phyloP scores from a whole-genome alignment of 2,888 invertebrate species.

The Syrista parreyssii region DNA sequence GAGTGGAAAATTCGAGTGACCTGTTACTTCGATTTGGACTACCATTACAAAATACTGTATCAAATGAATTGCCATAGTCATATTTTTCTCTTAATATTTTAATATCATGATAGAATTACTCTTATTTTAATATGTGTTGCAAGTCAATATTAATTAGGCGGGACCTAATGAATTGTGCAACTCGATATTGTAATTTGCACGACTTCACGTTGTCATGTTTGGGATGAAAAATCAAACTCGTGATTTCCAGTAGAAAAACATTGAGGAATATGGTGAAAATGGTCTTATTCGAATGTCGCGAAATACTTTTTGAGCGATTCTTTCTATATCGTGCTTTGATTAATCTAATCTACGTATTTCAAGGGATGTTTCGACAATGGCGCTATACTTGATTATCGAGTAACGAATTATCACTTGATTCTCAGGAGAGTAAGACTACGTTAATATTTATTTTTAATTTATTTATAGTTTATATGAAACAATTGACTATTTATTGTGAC shows the following conservation, averaged over 20 bases:
- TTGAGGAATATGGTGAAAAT: background rate
- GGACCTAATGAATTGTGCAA: no score
- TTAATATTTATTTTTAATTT: slow-evolving; percentile 41
- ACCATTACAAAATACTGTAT: background rate
- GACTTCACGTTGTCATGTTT: background rate
- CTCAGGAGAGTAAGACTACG: slow-evolving; percentile 9
- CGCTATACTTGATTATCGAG: background rate
- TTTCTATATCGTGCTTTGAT: background rate
- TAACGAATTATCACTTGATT: background rate
- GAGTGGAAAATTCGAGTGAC: background rate
- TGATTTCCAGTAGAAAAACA: background rate
- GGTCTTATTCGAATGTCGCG: background rate
- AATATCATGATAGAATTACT: background rate
- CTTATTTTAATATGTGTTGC: background rate
- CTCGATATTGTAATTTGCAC: background rate
- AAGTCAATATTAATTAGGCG: no score
- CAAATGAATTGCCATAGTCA: background rate
- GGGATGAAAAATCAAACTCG: background rate
- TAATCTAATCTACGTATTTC: background rate
- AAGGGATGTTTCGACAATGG: background rate
- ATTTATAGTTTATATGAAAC: slow-evolving; percentile 57
- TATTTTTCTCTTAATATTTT: background rate
- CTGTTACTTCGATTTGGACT: background rate
- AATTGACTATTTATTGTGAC: slow-evolving; percentile 62
- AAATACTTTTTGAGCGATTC: background rate